phyloP scores from a whole-genome alignment of 2,888 invertebrate genomes.

The Lamproptera curius region DNA sequence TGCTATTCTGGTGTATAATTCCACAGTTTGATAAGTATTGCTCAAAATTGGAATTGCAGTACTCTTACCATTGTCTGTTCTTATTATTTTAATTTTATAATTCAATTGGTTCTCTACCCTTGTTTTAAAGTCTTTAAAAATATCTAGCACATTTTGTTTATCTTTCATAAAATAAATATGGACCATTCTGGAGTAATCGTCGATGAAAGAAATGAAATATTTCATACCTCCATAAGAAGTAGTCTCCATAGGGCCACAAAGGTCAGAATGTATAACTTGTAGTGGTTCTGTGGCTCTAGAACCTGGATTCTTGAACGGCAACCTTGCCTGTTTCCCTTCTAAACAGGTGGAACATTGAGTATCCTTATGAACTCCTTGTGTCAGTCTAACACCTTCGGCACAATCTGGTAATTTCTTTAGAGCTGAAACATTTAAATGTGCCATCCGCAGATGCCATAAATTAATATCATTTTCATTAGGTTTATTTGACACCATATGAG shows the following conservation, averaged over 20 bases:
- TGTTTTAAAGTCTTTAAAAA: conserved; percentile 16
- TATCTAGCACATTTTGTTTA: conserved; percentile 13
- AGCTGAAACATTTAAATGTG: conserved; percentile 11
- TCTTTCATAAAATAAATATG: conserved; percentile 25
- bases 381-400: conserved; percentile 20
- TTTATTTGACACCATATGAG: not conserved
- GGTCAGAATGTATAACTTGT: conserved; percentile 23
- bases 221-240: conserved; percentile 22
- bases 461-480: not conserved
- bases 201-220: conserved; percentile 24
- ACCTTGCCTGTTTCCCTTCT: conserved; percentile 25
- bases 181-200: conserved; percentile 24
- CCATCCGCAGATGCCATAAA: conserved; percentile 14
- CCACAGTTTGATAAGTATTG: conserved; percentile 25
- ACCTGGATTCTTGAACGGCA: conserved; percentile 23
- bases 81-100: conserved; percentile 20
- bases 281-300: conserved; percentile 22
- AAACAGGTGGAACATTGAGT: conserved; percentile 20
- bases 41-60: conserved; percentile 23
- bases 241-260: conserved; percentile 26
- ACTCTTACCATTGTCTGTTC: conserved; percentile 28
- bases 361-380: conserved; percentile 1
- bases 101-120: conserved; percentile 19
- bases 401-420: conserved; percentile 12
- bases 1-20: conserved; percentile 31